Conservation (phyloP, 2,113 vertebrate genomes). For the Amazona vittata region DNA sequence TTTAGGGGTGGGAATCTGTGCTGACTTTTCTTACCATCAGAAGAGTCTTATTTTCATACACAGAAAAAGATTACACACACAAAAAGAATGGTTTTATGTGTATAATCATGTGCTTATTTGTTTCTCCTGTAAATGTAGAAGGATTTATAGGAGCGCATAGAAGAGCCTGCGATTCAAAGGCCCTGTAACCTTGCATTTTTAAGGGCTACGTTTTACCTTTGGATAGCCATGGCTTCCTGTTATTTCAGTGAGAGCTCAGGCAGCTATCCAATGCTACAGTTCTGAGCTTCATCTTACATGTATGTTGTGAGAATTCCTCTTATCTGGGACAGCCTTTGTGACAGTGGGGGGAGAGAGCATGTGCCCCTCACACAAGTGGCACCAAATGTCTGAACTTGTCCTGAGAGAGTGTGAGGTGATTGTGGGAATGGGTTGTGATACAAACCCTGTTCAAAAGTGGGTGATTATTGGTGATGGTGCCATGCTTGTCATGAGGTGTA, state of each 20-base stretch:
- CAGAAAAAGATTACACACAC: background rate
- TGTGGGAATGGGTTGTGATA: background rate
- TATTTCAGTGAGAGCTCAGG: background rate
- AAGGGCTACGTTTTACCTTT: background rate
- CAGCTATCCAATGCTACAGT: background rate
- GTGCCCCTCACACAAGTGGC: fast-evolving
- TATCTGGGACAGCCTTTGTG: background rate
- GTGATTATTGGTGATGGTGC: background rate
- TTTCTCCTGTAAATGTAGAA: background rate
- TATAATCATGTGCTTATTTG: background rate
- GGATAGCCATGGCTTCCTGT: background rate
- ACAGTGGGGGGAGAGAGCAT: background rate
- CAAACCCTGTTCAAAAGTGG: background rate
- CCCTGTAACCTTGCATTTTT: background rate
- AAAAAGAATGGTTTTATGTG: background rate
- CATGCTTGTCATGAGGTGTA: background rate
- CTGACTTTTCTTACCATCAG: fast-evolving
- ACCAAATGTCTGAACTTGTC: background rate
- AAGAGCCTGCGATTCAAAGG: background rate
- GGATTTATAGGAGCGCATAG: background rate
- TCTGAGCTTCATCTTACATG: background rate
- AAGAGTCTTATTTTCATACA: background rate
- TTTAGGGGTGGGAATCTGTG: background rate
- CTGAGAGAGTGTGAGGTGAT: background rate
- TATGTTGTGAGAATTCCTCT: background rate